phyloP scores from a whole-genome alignment of 2,888 invertebrate species.

The Polia nebulosa region DNA sequence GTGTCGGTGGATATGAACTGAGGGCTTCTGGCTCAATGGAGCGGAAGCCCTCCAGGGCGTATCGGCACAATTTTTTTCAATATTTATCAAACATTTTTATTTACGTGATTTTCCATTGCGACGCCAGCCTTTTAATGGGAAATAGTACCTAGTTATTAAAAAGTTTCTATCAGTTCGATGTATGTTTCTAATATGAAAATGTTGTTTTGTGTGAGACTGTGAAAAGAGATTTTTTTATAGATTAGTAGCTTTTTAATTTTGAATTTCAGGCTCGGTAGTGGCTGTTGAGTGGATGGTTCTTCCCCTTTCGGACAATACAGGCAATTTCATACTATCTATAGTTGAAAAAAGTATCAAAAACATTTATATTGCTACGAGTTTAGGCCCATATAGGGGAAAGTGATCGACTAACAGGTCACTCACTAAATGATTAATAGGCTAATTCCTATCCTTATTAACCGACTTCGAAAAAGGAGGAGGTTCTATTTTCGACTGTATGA shows the following conservation, averaged over 20 bases:
- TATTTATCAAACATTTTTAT: constrained; percentile 44
- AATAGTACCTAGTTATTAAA: not conserved
- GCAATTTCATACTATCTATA: too few species aligned
- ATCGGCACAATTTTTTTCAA: constrained; percentile 44
- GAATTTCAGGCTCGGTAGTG: too few species aligned
- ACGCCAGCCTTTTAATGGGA: not conserved
- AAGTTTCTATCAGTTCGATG: not conserved
- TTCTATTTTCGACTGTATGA: too few species aligned
- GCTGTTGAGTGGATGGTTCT: too few species aligned
- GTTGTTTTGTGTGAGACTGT: not conserved
- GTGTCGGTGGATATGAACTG: constrained; percentile 56
- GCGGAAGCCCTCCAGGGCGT: constrained; percentile 54
- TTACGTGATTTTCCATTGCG: constrained; percentile 37
- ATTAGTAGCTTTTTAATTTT: not conserved
- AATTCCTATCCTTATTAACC: too few species aligned
- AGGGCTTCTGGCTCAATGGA: constrained; percentile 61
- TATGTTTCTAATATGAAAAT: not conserved
- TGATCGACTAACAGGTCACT: too few species aligned
- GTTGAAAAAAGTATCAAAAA: too few species aligned
- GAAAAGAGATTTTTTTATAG: not conserved
- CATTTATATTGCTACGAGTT: too few species aligned
- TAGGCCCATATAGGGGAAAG: too few species aligned
- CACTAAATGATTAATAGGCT: too few species aligned
- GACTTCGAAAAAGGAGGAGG: too few species aligned
- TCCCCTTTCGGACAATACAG: too few species aligned